A percentile compares a stretch with the other conserved stretches of the same genome.
These are phyloP conservation scores for Sylvilagus bachmani DNA, from an alignment of 2,113 vertebrate genomes.

Conservation along the genomic window DNA sequence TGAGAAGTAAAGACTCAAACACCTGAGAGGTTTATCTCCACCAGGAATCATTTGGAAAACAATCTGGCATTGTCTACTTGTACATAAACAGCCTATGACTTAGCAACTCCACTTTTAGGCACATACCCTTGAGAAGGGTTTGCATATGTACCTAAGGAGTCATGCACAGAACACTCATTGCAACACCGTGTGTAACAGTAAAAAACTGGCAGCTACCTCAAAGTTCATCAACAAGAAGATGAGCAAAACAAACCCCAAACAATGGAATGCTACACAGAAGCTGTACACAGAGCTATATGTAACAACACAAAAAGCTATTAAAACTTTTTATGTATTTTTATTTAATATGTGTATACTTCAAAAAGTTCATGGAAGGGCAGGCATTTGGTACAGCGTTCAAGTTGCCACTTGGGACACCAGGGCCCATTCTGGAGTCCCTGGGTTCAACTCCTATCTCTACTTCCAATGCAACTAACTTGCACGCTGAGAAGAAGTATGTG, in stretches of 20 bases:
- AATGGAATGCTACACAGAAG: background rate
- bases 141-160: background rate
- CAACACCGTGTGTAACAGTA: background rate
- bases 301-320: background rate
- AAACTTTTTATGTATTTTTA: background rate
- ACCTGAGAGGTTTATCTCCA: background rate
- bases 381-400: too few species aligned
- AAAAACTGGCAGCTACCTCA: background rate
- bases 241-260: background rate
- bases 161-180: background rate
- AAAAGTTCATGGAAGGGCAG: too few species aligned
- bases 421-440: too few species aligned
- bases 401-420: too few species aligned
- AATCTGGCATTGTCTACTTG: background rate
- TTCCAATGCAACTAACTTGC: too few species aligned
- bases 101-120: background rate
- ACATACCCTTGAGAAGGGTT: background rate
- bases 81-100: background rate
- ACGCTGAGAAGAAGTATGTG: too few species aligned
- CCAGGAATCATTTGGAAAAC: slow-evolving; percentile 11
- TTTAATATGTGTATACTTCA: too few species aligned
- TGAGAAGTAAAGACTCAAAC: background rate
- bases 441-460: too few species aligned
- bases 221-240: background rate
- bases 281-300: background rate